Evolutionary conservation across 2,888 invertebrate genomes (phyloP).

Genomic region (Ormyrus thymus): DNA sequence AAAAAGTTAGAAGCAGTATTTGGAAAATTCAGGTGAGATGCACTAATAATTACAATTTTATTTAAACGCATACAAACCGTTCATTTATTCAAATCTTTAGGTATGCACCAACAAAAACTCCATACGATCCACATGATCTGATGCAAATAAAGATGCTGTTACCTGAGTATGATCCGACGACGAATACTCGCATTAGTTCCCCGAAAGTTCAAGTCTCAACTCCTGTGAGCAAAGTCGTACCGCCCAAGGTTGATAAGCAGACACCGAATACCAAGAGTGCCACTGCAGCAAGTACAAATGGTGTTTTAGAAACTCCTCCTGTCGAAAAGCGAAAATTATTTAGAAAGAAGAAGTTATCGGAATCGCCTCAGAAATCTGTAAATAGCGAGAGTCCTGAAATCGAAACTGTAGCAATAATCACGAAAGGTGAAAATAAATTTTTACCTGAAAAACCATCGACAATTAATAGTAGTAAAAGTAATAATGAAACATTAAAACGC

Average conservation of each 20-base stretch:
- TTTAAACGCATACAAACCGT: no score
- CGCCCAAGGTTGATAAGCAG: constrained; percentile 51
- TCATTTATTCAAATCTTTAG: constrained; percentile 58
- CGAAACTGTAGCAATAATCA: not conserved
- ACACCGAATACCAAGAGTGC: constrained; percentile 12
- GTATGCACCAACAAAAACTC: constrained; percentile 68
- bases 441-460: constrained; percentile 11
- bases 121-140: constrained; percentile 70
- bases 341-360: constrained; percentile 31
- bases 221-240: constrained; percentile 23
- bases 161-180: constrained; percentile 68
- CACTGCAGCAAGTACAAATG: constrained; percentile 40
- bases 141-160: constrained; percentile 69
- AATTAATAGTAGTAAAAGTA: not conserved
- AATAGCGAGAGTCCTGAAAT: constrained; percentile 28
- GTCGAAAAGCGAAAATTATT: constrained; percentile 42
- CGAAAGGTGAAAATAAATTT: constrained; percentile 40
- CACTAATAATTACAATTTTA: not conserved
- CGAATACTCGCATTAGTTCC: constrained; percentile 18
- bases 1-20: constrained; percentile 68
- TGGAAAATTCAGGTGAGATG: constrained; percentile 67
- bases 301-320: constrained; percentile 20
- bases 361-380: constrained; percentile 32
- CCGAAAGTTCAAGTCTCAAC: not conserved
- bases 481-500: not conserved